Base-by-base conservation (phyloP, 1,140 invertebrate species). In the Nymphalis io region DNA sequence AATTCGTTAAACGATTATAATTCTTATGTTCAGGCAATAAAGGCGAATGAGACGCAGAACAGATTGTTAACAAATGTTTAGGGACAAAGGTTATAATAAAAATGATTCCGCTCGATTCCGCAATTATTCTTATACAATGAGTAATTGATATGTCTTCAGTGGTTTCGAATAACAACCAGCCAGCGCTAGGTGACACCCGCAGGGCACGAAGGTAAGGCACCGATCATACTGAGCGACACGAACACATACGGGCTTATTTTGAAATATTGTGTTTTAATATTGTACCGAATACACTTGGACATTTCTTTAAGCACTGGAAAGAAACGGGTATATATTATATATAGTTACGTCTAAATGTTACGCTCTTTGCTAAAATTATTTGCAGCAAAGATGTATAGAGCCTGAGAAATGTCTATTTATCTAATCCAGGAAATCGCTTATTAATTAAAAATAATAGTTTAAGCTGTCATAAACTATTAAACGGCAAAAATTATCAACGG, bases 71-170 rank as follows among this genome's bases (percentile, higher is more conserved):
- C 51, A 53, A 55, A n/a, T 27, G 51, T 51, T 51, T 5, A 33
- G 18, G 69, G 61, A 80, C 75, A 79, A 76, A 76, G 75, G 76
- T 77, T 82, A 78, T 78, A 80, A 80, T 82, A 85, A 83, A 80
- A 80, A 75, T 68, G 58, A 68, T 70, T 82, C 79, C 77, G 75
- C 71, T 78, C 80, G 79, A 85, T 82, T 85, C 83, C 72, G 83
- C 83, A 80, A 83, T 85, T 72, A 78, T 80, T 79, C 75, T 60
- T 72, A 59, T 77, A 86, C 84, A 86, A 84, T 79, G 42, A 72
- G 84, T 86, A 86, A 86, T 86, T 83, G 84, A 86, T 86, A 86
- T 84, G 76, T 80, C 70, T 78, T 79, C 62, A 78, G 70, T 74
- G 81, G 82, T 82, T 81, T 82, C 79, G 72, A 83, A 84, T 81